phyloP scores from a whole-genome alignment of 30 jellyfish, hydroid and myxozoan species.

The Catostylus mosaicus region DNA sequence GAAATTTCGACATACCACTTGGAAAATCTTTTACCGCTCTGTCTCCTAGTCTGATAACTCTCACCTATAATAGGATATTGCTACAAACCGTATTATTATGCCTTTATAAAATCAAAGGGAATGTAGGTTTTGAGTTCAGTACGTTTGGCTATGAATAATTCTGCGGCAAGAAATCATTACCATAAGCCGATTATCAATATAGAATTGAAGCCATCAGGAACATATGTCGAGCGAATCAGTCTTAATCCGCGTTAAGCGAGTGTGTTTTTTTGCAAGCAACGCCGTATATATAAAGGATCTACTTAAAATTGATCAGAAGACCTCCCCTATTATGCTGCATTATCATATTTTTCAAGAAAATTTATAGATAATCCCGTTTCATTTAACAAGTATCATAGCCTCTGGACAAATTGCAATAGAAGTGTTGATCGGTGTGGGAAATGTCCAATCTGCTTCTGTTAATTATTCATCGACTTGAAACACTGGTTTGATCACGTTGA shows the following conservation, averaged over 20 bases:
- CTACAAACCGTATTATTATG: too few species aligned
- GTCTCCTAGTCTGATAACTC: too few species aligned
- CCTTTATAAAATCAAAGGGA: too few species aligned
- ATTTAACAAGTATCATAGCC: not conserved
- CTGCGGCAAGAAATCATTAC: too few species aligned
- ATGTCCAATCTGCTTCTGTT: not conserved
- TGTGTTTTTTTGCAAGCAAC: not conserved
- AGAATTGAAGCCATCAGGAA: not conserved
- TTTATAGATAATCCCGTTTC: not conserved
- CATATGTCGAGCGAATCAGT: not conserved
- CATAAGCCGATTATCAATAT: too few species aligned
- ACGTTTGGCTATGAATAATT: too few species aligned
- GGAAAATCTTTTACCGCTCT: too few species aligned
- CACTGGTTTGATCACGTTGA: not conserved
- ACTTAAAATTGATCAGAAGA: not conserved
- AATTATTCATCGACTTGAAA: not conserved
- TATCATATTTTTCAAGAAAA: not conserved
- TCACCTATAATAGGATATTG: too few species aligned
- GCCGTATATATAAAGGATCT: not conserved
- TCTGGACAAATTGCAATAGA: not conserved
- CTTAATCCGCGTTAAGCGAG: not conserved
- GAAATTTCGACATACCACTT: too few species aligned
- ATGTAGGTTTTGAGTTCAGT: too few species aligned
- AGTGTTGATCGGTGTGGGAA: constrained; percentile 14
- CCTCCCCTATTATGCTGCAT: not conserved